Base-by-base conservation (phyloP, 2,113 vertebrate species). In the Tetrao urogallus region DNA sequence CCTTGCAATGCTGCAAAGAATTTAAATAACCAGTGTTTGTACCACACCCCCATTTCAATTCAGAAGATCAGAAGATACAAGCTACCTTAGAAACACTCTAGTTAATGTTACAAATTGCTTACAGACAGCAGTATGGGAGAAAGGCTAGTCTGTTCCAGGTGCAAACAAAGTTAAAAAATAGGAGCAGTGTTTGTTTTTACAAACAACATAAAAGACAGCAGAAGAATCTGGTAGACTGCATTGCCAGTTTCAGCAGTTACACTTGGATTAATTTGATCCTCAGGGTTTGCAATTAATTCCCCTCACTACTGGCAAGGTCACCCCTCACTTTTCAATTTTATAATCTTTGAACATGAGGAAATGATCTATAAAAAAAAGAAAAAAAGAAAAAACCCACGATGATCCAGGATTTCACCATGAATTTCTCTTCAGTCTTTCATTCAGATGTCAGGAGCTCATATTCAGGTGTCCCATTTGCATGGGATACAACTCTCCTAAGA, bases 201-300 rank as follows among this genome's bases (percentile, higher is more conserved):
- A 88, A 84, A 89, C 86, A 93, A 86, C 65, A 93, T 90, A 52
- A 94, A 95, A 92, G 90, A 71, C 18, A 22, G 67, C 11, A 7
- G 21, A 19, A 75, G 50, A 38, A 17, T 63, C 25, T 74, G 50
- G 61, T 4, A 43, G 85, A 42, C 12, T 21, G 74, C 48, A 43
- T 0, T 92, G 92, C 82, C 80, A 57, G 72, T 27, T 90, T 14
- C 92, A 90, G 88, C 73, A 90, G 86, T 12, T 82, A 47, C 30
- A 45, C 48, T 65, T 64, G 80, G 80, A 78, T 38, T 61, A 82
- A 75, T 95, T 57, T 0, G 2, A 78, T 90, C 86, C 86, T 90
- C 57, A 11, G 76, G 65, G 57, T 84, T 64, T 88, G 76, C 43
- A 81, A 32, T 65, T 64, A 88, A 86, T 60, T 93, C 64, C 61